A percentile compares a stretch with the other conserved stretches of the same genome.
Evolutionary conservation across 2,888 invertebrate genomes (phyloP).

Genomic region (Platycnemis pennipes): DNA sequence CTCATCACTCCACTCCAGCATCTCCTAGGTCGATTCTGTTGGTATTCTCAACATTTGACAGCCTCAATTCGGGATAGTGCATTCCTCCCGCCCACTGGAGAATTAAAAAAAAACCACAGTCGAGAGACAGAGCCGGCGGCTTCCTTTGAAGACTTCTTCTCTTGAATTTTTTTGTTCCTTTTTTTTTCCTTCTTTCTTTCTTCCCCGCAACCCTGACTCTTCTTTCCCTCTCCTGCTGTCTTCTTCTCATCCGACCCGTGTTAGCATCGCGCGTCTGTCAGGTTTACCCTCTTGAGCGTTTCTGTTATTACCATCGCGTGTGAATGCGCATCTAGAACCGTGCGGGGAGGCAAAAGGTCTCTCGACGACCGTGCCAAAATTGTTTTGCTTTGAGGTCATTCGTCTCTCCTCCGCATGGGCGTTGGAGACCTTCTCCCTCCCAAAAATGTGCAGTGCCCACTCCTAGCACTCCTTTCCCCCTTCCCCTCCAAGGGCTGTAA

Average conservation of each 20-base stretch:
- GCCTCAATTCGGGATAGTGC: not conserved
- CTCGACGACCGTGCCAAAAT: not conserved
- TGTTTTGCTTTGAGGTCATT: constrained; percentile 25
- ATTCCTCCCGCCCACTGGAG: not conserved
- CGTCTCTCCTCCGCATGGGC: not conserved
- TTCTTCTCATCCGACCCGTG: not conserved
- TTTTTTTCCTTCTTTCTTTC: not conserved
- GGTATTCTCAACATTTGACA: not conserved
- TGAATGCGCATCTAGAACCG: no score
- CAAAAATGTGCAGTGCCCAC: not conserved
- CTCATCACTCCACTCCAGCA: not conserved
- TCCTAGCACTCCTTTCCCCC: not conserved
- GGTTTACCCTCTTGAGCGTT: not conserved
- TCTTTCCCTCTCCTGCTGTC: not conserved
- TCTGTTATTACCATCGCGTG: not conserved
- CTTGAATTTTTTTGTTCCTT: not conserved
- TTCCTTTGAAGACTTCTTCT: constrained; percentile 6
- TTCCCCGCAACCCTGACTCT: not conserved
- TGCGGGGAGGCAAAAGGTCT: no score
- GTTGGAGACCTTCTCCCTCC: not conserved
- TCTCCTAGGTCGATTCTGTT: not conserved
- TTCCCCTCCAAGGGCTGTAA: not conserved
- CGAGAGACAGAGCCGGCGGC: not conserved
- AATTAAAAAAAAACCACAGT: not conserved
- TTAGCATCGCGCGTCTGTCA: not conserved